phyloP scores from a whole-genome alignment of 1,140 invertebrate species.

The Heterodera schachtii region DNA sequence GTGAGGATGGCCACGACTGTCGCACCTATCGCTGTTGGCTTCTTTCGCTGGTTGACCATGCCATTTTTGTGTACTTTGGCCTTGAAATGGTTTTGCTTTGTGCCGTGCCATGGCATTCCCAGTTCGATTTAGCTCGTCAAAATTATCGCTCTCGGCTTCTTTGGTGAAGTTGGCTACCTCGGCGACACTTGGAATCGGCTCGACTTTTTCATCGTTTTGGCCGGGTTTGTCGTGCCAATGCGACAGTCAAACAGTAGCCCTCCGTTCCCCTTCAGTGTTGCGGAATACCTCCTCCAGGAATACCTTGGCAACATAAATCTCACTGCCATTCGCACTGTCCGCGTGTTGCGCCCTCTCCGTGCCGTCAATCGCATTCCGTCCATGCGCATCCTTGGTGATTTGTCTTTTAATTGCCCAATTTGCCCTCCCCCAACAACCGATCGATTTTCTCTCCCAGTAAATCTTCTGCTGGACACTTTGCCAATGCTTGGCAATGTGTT shows the following conservation, averaged over 20 bases:
- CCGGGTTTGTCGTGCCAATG: conserved; percentile 76
- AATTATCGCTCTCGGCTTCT: conserved; percentile 97
- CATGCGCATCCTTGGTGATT: conserved; percentile 73
- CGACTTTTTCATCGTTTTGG: conserved; percentile 95
- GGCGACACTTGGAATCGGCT: conserved; percentile 94
- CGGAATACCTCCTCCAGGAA: conserved; percentile 88
- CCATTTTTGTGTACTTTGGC: conserved; percentile 79
- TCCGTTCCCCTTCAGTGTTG: conserved; percentile 71
- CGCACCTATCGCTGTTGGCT: conserved; percentile 86
- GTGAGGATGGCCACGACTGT: conserved; percentile 81
- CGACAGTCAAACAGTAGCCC: not conserved
- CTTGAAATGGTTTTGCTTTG: conserved; percentile 25
- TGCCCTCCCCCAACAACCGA: not conserved
- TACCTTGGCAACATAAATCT: conserved; percentile 91
- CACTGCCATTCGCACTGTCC: conserved; percentile 93
- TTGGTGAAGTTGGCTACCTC: conserved; percentile 88
- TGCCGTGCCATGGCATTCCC: not conserved
- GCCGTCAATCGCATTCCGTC: conserved; percentile 99
- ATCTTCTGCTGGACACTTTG: conserved; percentile 90
- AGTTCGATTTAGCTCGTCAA: conserved; percentile 80
- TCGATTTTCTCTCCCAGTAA: conserved; percentile 48
- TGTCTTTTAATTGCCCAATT: not conserved
- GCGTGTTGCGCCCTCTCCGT: conserved; percentile 88
- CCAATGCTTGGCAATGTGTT: conserved; percentile 96
- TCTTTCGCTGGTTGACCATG: conserved; percentile 91